phyloP scores from a whole-genome alignment of 2,113 vertebrate genomes.

The Equus przewalskii region DNA sequence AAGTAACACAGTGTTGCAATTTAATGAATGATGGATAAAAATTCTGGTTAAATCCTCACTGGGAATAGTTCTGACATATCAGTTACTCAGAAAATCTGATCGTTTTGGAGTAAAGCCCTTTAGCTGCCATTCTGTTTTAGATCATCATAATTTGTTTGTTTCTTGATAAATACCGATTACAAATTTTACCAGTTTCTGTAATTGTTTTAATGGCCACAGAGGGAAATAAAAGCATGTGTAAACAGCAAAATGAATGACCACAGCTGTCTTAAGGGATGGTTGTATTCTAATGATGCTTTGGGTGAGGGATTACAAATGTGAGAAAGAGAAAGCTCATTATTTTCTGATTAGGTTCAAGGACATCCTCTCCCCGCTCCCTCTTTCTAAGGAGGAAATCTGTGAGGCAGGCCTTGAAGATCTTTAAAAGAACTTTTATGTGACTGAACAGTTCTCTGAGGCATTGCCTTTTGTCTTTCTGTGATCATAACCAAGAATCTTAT shows the following conservation, averaged over 20 bases:
- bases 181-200: background rate
- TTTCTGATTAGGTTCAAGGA: slow-evolving; percentile 55
- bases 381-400: background rate
- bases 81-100: slow-evolving; percentile 74
- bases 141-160: slow-evolving; percentile 59
- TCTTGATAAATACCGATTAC: slow-evolving; percentile 54
- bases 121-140: slow-evolving; percentile 62
- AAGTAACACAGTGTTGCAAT: slow-evolving; percentile 83
- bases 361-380: background rate
- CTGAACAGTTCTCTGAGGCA: background rate
- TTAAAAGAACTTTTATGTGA: background rate
- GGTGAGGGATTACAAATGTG: slow-evolving; percentile 55
- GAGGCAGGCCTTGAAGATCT: background rate
- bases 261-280: background rate
- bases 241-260: slow-evolving; percentile 29
- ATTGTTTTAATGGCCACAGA: slow-evolving; percentile 39
- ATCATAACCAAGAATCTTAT: background rate
- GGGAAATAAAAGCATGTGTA: slow-evolving; percentile 47
- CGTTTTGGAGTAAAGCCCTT: slow-evolving; percentile 73
- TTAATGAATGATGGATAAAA: slow-evolving; percentile 87
- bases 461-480: background rate
- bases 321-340: slow-evolving; percentile 69
- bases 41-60: slow-evolving; percentile 81
- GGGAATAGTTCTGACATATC: slow-evolving; percentile 76
- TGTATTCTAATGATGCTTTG: slow-evolving; percentile 57